Percentiles rank a stretch among this genome's conserved stretches.
Conservation (phyloP, 2,888 invertebrate genomes). For the Tetranychus truncatus region DNA sequence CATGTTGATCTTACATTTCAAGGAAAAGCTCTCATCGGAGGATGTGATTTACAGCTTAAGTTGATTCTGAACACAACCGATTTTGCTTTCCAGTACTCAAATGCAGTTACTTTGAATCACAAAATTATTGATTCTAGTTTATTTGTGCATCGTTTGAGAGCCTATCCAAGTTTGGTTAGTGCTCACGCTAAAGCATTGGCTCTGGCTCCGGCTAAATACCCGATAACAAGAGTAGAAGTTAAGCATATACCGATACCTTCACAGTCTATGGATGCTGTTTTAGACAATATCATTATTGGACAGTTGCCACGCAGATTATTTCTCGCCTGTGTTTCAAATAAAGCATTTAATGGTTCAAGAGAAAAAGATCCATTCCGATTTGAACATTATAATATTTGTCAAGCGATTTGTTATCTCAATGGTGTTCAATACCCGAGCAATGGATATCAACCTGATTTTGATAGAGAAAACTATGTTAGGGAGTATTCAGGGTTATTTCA, state of each 20-base stretch:
- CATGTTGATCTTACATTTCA: slow-evolving; percentile 9
- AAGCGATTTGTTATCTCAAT: background rate
- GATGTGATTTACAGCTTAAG: background rate
- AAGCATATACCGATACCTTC: background rate
- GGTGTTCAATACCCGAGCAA: slow-evolving; percentile 10
- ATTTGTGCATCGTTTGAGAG: background rate
- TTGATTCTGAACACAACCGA: background rate
- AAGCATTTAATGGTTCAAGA: background rate
- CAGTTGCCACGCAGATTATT: slow-evolving; percentile 8
- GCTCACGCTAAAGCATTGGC: slow-evolving; percentile 3
- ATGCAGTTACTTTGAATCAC: too few species aligned
- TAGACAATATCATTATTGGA: slow-evolving; percentile 4
- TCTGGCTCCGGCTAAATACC: slow-evolving; percentile 1
- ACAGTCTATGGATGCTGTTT: background rate
- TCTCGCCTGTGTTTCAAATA: background rate
- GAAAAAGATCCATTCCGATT: slow-evolving; percentile 3
- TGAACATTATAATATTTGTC: slow-evolving; percentile 1
- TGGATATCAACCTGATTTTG: slow-evolving; percentile 10
- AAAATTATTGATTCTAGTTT: background rate
- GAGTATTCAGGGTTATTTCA: slow-evolving; percentile 14
- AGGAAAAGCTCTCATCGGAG: slow-evolving; percentile 2
- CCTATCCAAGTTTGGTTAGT: background rate
- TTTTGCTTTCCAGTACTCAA: background rate
- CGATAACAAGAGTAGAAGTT: slow-evolving; percentile 1
- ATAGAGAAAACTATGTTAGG: background rate